Evolutionary conservation across 2,888 invertebrate genomes (phyloP).

Genomic region (Baronia brevicornis): DNA sequence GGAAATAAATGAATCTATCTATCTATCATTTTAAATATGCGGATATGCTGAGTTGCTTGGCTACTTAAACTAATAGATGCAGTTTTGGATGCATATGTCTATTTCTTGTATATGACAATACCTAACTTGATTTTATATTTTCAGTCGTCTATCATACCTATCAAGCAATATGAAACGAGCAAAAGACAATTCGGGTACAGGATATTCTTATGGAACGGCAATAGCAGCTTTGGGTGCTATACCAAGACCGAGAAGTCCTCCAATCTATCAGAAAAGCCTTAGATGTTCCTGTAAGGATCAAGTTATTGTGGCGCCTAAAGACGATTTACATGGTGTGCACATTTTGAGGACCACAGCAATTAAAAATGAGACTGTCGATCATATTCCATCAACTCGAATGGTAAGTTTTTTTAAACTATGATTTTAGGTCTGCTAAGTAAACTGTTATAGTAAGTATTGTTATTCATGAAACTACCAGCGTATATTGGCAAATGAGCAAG

Average conservation of each 20-base stretch:
- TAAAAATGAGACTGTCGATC: constrained; percentile 41
- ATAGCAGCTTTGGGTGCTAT: constrained; percentile 40
- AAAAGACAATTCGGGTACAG: constrained; percentile 61
- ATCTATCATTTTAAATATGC: too few relatives aligned
- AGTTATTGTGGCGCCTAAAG: constrained; percentile 29
- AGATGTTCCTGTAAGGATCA: constrained; percentile 44
- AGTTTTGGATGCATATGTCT: too few relatives aligned
- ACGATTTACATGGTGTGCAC: constrained; percentile 40
- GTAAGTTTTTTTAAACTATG: constrained; percentile 32
- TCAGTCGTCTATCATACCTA: constrained; percentile 44
- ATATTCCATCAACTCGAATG: constrained; percentile 34
- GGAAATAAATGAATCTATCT: too few relatives aligned
- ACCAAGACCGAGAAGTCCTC: constrained; percentile 27
- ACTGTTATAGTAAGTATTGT: background rate
- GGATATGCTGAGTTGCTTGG: too few relatives aligned
- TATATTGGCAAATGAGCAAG: too few relatives aligned
- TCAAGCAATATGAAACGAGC: constrained; percentile 52
- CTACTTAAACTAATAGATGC: too few relatives aligned
- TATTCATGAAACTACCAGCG: too few relatives aligned
- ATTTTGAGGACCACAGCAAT: constrained; percentile 58
- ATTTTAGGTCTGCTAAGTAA: background rate
- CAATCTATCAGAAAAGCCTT: constrained; percentile 27
- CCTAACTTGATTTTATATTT: constrained; percentile 21
- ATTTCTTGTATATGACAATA: too few relatives aligned
- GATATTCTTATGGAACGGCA: constrained; percentile 60